Evolutionary conservation across 1,140 invertebrate genomes (phyloP).

Genomic region (Drosophila jambulina): DNA sequence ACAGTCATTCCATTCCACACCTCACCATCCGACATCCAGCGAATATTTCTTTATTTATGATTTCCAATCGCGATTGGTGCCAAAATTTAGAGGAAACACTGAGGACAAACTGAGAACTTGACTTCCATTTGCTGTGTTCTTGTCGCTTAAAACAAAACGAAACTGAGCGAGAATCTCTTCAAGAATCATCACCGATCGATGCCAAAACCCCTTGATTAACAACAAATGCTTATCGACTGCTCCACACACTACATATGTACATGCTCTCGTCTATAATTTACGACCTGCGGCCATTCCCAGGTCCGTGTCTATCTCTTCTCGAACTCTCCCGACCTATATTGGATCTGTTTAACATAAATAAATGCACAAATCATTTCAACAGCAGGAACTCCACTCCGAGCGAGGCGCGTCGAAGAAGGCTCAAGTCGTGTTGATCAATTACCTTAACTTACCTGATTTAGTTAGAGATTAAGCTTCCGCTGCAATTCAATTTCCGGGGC

Average conservation of each 20-base stretch:
- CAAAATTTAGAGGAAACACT: slow-evolving; percentile 26
- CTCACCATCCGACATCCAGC: slow-evolving; percentile 3
- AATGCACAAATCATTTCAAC: slow-evolving; percentile 69
- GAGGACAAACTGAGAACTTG: slow-evolving; percentile 22
- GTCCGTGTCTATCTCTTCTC: slow-evolving; percentile 37
- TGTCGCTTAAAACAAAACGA: slow-evolving; percentile 18
- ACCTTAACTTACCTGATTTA: slow-evolving; percentile 47
- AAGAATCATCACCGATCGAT: slow-evolving; percentile 4
- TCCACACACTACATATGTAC: slow-evolving; percentile 23
- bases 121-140: slow-evolving; percentile 44
- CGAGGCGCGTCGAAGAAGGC: slow-evolving; percentile 52
- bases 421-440: slow-evolving; percentile 38
- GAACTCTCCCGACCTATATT: slow-evolving; percentile 25
- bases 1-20: slow-evolving; percentile 10
- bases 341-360: slow-evolving; percentile 58
- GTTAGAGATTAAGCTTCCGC: slow-evolving; percentile 32
- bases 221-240: slow-evolving; percentile 30
- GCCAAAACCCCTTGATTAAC: slow-evolving; percentile 15
- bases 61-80: slow-evolving; percentile 12
- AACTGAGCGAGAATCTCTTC: slow-evolving; percentile 13
- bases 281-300: slow-evolving; percentile 19
- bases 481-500: slow-evolving; percentile 19
- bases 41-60: slow-evolving; percentile 11
- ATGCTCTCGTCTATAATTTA: slow-evolving; percentile 26
- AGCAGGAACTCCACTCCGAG: slow-evolving; percentile 19